A percentile compares a stretch with the other conserved stretches of the same genome.
Conservation (phyloP, 2,888 invertebrate species). For the Actias luna region DNA sequence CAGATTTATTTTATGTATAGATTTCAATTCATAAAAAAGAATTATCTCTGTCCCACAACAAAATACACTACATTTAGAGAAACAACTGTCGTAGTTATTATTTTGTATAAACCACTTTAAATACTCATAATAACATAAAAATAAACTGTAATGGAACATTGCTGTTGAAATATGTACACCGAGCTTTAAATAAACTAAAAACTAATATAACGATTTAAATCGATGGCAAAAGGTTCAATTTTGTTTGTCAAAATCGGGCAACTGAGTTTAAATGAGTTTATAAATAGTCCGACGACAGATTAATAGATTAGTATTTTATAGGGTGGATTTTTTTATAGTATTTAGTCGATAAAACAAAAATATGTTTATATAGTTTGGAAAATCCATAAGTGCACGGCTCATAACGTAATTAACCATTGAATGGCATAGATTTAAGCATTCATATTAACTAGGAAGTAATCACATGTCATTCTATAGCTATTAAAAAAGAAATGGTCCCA, state of each 20-base stretch:
- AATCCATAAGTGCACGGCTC: too few species aligned
- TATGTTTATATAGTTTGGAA: too few species aligned
- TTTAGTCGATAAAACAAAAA: too few species aligned
- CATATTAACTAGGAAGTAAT: too few species aligned
- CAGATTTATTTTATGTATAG: too few species aligned
- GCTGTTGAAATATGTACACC: background rate
- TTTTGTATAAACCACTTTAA: background rate
- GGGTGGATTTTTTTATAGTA: slow-evolving; percentile 13
- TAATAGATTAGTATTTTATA: slow-evolving; percentile 36
- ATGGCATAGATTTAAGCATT: too few species aligned
- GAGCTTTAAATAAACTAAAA: background rate
- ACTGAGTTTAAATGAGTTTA: slow-evolving; percentile 37
- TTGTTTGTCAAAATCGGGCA: slow-evolving; percentile 1
- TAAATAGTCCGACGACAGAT: slow-evolving; percentile 36
- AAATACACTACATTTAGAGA: background rate
- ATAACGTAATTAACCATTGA: too few species aligned
- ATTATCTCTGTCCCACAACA: too few species aligned
- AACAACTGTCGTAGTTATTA: background rate
- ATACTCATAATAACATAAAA: background rate
- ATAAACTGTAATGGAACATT: slow-evolving; percentile 2
- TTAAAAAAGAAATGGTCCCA: too few species aligned
- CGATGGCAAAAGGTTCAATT: slow-evolving; percentile 5
- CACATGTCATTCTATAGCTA: too few species aligned
- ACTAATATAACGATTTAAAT: background rate
- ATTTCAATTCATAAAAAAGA: too few species aligned